Conservation (phyloP, 1,140 invertebrate genomes). For the Ganaspis sp. region DNA sequence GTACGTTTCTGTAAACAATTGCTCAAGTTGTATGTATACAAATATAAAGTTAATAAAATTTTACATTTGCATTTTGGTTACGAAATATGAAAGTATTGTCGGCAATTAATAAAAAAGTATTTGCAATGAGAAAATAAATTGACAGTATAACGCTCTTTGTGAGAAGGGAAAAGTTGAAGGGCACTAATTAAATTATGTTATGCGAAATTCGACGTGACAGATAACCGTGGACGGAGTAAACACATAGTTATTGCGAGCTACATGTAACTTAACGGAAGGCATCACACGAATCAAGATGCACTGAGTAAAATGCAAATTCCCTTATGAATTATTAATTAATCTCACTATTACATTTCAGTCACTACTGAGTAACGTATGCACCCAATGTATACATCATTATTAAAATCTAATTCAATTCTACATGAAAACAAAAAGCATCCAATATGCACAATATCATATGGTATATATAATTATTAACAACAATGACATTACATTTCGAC, state of each 20-base stretch:
- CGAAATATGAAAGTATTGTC: too few species aligned
- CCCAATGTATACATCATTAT: background rate
- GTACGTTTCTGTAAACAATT: too few species aligned
- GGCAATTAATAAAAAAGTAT: too few species aligned
- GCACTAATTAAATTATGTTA: constrained; percentile 1
- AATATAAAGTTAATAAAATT: too few species aligned
- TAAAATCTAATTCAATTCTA: background rate
- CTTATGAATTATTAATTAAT: constrained; percentile 24
- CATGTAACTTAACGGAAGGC: constrained; percentile 5
- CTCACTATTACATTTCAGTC: background rate
- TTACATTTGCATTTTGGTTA: too few species aligned
- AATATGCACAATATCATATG: too few species aligned
- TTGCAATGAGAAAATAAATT: too few species aligned
- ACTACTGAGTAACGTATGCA: background rate
- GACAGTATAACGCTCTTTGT: too few species aligned
- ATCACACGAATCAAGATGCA: constrained; percentile 24
- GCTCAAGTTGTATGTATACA: too few species aligned
- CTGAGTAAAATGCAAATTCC: constrained; percentile 13
- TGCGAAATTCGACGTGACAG: constrained; percentile 16
- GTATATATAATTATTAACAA: too few species aligned
- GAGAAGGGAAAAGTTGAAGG: background rate
- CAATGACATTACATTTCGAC: too few species aligned
- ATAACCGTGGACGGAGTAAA: constrained; percentile 11
- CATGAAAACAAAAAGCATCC: background rate
- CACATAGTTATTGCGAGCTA: constrained; percentile 11